These are phyloP conservation scores for Choristoneura fumiferana DNA, from an alignment of 1,140 invertebrate genomes.

Conservation along the genomic window DNA sequence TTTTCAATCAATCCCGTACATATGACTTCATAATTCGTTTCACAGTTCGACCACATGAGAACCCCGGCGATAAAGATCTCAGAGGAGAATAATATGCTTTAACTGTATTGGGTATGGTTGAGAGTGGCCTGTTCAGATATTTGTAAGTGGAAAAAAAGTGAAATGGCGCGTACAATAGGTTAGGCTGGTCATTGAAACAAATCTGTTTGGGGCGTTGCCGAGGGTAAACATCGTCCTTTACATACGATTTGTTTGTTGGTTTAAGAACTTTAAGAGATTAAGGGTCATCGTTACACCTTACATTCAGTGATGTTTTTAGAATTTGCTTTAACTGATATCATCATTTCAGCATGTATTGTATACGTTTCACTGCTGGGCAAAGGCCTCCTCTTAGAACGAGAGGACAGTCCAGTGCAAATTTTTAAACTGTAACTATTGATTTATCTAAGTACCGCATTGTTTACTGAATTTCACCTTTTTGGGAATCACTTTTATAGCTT, in stretches of 20 bases:
- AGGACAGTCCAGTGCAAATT: too few relatives aligned
- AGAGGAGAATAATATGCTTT: constrained; percentile 23
- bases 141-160: constrained; percentile 40
- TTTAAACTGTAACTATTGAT: too few relatives aligned
- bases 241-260: constrained; percentile 3
- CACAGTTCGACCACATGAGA: constrained; percentile 49
- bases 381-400: too few relatives aligned
- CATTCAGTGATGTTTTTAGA: too few relatives aligned
- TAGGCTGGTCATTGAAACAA: constrained; percentile 52
- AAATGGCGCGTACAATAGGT: constrained; percentile 60
- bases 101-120: constrained; percentile 23
- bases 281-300: too few relatives aligned
- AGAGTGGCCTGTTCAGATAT: neutral
- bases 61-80: constrained; percentile 49
- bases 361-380: too few relatives aligned
- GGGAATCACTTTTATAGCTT: too few relatives aligned
- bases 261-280: too few relatives aligned
- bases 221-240: constrained; percentile 39
- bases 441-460: too few relatives aligned
- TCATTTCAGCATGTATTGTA: too few relatives aligned
- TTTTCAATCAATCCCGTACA: constrained; percentile 66
- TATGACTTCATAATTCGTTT: constrained; percentile 59
- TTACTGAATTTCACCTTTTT: too few relatives aligned
- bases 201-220: constrained; percentile 48
- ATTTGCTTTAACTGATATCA: too few relatives aligned